These are phyloP conservation scores for Corvus hawaiiensis DNA, from an alignment of 2,113 vertebrate species.

Conservation along the genomic window DNA sequence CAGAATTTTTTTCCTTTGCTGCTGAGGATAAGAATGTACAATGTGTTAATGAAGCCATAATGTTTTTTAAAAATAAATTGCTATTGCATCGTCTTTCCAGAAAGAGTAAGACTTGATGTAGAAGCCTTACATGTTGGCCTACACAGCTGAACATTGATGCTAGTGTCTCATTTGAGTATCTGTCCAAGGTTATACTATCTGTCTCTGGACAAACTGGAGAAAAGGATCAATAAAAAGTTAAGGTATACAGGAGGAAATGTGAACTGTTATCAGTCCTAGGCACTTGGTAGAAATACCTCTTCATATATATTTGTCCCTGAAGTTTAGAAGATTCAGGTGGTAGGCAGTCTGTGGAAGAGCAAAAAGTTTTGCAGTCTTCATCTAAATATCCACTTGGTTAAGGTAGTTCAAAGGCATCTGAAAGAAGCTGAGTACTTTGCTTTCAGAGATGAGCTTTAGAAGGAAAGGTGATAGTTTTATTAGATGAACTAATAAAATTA, in stretches of 20 bases:
- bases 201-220: background rate
- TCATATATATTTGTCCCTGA: background rate
- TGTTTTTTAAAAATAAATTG: background rate
- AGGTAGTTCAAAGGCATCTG: background rate
- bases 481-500: background rate
- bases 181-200: background rate
- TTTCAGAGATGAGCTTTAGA: background rate
- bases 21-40: background rate
- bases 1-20: background rate
- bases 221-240: background rate
- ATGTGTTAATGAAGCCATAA: background rate
- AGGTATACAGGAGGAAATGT: background rate
- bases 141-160: background rate
- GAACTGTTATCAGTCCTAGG: background rate
- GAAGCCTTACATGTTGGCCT: background rate
- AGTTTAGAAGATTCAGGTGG: background rate
- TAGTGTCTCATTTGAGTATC: background rate
- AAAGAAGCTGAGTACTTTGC: background rate
- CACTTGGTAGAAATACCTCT: background rate
- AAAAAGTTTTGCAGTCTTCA: background rate
- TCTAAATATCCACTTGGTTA: background rate
- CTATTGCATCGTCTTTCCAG: background rate
- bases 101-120: background rate
- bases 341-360: background rate
- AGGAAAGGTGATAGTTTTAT: background rate